phyloP scores from a whole-genome alignment of 2,888 invertebrate genomes.

The Mesorhabditis sp. region DNA sequence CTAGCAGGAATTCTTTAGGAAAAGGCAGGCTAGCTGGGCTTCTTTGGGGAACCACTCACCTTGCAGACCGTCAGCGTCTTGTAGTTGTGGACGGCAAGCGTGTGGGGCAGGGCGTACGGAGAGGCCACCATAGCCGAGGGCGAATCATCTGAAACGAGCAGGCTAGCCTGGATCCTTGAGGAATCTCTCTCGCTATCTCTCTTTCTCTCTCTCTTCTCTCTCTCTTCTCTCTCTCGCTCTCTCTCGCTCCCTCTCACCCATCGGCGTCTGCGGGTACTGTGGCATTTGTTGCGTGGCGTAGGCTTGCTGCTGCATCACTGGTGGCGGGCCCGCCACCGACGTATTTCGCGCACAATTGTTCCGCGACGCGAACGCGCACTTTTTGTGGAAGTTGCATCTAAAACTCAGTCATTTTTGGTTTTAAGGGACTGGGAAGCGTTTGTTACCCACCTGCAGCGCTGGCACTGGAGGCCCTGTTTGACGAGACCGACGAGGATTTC shows the following conservation, averaged over 20 bases:
- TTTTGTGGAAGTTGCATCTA: slow-evolving; percentile 56
- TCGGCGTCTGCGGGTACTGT: background rate
- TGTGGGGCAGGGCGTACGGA: slow-evolving; percentile 49
- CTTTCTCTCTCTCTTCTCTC: background rate
- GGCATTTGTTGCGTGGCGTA: slow-evolving; percentile 15
- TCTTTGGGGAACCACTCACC: slow-evolving; percentile 46
- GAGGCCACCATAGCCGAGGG: background rate
- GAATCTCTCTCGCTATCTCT: too few species aligned
- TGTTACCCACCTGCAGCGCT: slow-evolving; percentile 41
- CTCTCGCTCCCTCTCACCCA: background rate
- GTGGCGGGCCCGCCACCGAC: background rate
- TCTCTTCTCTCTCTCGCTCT: background rate
- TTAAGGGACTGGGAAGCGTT: background rate
- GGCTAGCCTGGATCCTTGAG: too few species aligned
- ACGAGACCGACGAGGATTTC: slow-evolving; percentile 57
- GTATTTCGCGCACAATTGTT: slow-evolving; percentile 47
- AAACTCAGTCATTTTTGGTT: slow-evolving; percentile 6
- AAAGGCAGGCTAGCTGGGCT: slow-evolving; percentile 17
- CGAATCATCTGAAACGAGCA: background rate
- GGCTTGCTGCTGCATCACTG: slow-evolving; percentile 13
- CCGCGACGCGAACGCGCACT: slow-evolving; percentile 51
- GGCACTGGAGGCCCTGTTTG: slow-evolving; percentile 55
- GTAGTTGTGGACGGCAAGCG: slow-evolving; percentile 56
- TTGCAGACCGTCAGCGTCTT: slow-evolving; percentile 57
- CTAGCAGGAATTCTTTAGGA: too few species aligned